phyloP scores from a whole-genome alignment of 2,888 invertebrate genomes.

The Chymomyza caudatula region DNA sequence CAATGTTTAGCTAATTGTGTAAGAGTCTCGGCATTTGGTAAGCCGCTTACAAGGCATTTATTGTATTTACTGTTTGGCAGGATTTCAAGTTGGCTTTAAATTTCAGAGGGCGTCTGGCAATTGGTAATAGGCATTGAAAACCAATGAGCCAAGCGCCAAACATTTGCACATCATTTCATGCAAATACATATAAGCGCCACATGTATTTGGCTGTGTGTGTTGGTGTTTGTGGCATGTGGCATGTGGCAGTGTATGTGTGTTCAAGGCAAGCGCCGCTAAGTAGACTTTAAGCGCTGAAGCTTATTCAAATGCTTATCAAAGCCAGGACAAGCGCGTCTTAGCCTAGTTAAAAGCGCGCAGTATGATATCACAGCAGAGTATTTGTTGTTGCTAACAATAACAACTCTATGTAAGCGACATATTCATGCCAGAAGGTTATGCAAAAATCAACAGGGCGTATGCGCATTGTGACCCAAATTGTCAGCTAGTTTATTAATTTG shows the following conservation, averaged over 20 bases:
- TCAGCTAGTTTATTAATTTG: neutral
- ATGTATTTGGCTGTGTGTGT: too few species aligned
- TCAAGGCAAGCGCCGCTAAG: neutral
- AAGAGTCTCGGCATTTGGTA: neutral
- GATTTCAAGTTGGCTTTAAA: constrained; percentile 32
- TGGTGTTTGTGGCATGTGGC: neutral
- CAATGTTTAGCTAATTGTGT: constrained; percentile 26
- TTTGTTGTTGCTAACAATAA: neutral
- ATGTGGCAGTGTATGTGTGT: neutral
- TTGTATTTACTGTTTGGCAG: neutral
- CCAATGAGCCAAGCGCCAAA: neutral
- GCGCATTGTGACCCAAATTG: constrained; percentile 1
- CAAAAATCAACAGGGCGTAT: neutral
- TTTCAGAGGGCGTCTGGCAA: neutral
- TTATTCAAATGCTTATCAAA: neutral
- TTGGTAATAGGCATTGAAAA: neutral
- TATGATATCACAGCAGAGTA: neutral
- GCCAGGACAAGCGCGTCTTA: neutral
- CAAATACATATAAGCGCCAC: neutral
- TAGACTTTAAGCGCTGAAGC: neutral
- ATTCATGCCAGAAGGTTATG: neutral
- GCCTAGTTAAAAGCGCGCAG: neutral
- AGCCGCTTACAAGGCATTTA: neutral
- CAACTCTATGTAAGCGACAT: neutral
- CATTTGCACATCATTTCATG: neutral